Conservation (phyloP, 2,113 vertebrate species). For the Hippocampus guttulatus region DNA sequence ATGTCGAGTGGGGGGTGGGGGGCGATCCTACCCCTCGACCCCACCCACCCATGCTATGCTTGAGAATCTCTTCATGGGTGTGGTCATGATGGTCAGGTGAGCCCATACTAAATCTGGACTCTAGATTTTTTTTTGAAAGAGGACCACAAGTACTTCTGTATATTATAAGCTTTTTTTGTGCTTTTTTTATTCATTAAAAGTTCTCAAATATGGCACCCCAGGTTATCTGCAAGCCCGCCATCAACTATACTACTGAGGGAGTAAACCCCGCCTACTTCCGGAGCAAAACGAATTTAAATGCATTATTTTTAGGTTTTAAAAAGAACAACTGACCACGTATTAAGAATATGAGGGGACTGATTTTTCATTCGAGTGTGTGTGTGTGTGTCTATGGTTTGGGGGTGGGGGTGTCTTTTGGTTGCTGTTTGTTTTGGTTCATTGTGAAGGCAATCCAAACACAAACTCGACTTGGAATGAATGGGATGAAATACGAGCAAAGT, state of each 20-base stretch:
- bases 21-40: neutral
- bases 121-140: too few species aligned
- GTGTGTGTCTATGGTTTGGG: neutral
- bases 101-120: too few species aligned
- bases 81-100: neutral
- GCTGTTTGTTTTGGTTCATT: neutral
- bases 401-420: neutral
- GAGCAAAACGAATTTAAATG: too few species aligned
- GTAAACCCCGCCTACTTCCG: too few species aligned
- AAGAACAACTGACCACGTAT: neutral
- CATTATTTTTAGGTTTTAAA: neutral
- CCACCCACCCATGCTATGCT: neutral
- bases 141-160: too few species aligned
- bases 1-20: neutral
- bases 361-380: neutral
- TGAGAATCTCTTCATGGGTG: neutral
- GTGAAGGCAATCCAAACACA: neutral
- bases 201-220: too few species aligned
- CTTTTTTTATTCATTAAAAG: too few species aligned
- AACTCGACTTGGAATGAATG: neutral
- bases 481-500: neutral
- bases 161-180: neutral
- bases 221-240: too few species aligned
- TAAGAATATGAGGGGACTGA: neutral
- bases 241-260: too few species aligned